These are phyloP conservation scores for Lerema accius DNA, from an alignment of 1,140 invertebrate species.

Conservation along the genomic window DNA sequence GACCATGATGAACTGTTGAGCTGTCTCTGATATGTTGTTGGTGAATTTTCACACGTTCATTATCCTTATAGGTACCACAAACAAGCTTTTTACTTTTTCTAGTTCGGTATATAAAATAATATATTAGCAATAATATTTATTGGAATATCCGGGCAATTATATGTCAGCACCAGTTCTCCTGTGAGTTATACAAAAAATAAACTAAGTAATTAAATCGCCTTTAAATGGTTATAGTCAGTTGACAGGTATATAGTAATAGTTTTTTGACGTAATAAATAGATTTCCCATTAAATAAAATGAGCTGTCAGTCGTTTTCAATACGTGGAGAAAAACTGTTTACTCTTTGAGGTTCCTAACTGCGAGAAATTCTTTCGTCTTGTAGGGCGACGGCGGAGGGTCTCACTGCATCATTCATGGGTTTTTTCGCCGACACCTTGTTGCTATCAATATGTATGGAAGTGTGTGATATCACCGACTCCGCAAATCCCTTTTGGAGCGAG, in stretches of 20 bases:
- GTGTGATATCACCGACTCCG: conserved; percentile 52
- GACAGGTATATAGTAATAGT: background rate
- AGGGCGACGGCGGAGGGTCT: conserved; percentile 65
- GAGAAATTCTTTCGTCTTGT: conserved; percentile 75
- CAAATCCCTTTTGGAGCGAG: background rate
- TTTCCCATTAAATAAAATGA: conserved; percentile 72
- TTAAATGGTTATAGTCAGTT: conserved; percentile 4
- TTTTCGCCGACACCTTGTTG: conserved; percentile 73
- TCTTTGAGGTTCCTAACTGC: conserved; percentile 65
- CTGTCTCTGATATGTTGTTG: background rate
- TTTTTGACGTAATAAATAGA: conserved; percentile 36
- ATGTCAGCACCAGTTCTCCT: too few relatives aligned
- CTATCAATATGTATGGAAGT: conserved; percentile 72
- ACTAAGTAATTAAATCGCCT: conserved; percentile 5
- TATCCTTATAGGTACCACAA: too few relatives aligned
- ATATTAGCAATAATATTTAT: too few relatives aligned
- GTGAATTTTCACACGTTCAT: background rate
- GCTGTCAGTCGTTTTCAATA: conserved; percentile 69
- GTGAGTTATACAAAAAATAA: background rate
- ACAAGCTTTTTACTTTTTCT: too few relatives aligned
- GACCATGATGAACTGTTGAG: conserved; percentile 22
- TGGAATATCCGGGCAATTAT: too few relatives aligned
- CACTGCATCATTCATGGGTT: conserved; percentile 79
- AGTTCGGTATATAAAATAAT: conserved; percentile 14
- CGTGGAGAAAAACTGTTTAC: conserved; percentile 59